Percentiles rank a stretch among this genome's conserved stretches.
Evolutionary conservation across 2,888 invertebrate species (phyloP).

Genomic region (Pyrrhia umbra): DNA sequence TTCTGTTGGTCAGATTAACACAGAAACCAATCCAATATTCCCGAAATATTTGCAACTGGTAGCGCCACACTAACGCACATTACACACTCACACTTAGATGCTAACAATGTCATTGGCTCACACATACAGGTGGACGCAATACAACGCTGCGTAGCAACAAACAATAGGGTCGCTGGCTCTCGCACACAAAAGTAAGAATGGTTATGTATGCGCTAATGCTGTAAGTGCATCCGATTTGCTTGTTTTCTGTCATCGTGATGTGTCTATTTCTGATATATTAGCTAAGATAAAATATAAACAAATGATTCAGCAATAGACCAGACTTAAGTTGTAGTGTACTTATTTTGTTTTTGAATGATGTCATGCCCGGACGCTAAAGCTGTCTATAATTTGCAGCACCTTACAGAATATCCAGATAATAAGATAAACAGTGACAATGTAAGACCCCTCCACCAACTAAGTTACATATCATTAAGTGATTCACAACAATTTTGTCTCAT

Average conservation of each 20-base stretch:
- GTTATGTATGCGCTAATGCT: constrained; percentile 44
- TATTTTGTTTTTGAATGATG: background rate
- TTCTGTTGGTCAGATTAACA: constrained; percentile 19
- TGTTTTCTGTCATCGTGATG: constrained; percentile 51
- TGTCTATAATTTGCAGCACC: background rate
- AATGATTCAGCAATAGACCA: constrained; percentile 28
- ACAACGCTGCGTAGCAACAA: constrained; percentile 39
- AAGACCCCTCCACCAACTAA: background rate
- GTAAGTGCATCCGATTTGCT: constrained; percentile 49
- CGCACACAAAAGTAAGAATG: constrained; percentile 30
- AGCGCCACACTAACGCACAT: constrained; percentile 36
- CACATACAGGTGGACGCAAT: constrained; percentile 20
- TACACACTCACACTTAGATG: constrained; percentile 25
- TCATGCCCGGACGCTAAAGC: background rate
- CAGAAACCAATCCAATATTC: constrained; percentile 36
- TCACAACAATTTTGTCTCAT: constrained; percentile 40
- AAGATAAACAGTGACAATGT: background rate
- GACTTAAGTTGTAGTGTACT: too few species aligned
- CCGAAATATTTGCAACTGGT: constrained; percentile 40
- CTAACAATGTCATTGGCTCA: constrained; percentile 42
- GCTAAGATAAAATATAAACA: constrained; percentile 42
- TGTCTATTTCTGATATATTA: constrained; percentile 40
- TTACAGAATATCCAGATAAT: background rate
- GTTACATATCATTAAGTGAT: constrained; percentile 16
- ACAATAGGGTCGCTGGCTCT: constrained; percentile 49